Percentiles rank a stretch among this genome's conserved stretches.
Conservation (phyloP, 2,888 invertebrate species). For the Hoplodrina ambigua region DNA sequence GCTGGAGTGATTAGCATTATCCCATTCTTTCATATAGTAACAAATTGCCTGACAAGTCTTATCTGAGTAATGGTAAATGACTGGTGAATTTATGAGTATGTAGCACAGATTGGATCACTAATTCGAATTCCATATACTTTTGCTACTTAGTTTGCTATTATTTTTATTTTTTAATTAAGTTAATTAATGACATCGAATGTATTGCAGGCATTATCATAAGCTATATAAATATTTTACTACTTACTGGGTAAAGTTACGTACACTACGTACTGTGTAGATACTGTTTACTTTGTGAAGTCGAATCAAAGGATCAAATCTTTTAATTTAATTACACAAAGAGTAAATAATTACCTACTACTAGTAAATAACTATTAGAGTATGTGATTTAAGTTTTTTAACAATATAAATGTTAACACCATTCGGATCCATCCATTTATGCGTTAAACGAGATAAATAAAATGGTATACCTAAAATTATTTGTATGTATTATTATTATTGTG, state of each 20-base stretch:
- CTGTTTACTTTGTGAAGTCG: no score
- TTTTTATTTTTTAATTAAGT: no score
- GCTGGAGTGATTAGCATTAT: slow-evolving; percentile 50
- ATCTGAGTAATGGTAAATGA: slow-evolving; percentile 55
- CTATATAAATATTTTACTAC: slow-evolving; percentile 23
- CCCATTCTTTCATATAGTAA: slow-evolving; percentile 50
- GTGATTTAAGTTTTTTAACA: neutral
- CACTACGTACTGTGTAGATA: no score
- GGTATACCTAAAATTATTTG: slow-evolving; percentile 34
- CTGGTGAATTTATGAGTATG: slow-evolving; percentile 53
- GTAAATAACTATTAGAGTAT: slow-evolving; percentile 1
- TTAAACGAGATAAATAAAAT: slow-evolving; percentile 28
- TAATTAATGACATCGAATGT: slow-evolving; percentile 15
- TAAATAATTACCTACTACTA: no score
- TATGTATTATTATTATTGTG: slow-evolving; percentile 36
- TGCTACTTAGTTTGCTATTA: slow-evolving; percentile 44
- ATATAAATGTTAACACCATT: slow-evolving; percentile 12
- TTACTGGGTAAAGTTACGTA: no score
- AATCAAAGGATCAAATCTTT: no score
- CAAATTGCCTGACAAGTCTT: slow-evolving; percentile 25
- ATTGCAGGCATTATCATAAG: neutral
- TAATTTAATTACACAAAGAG: neutral
- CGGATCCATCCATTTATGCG: slow-evolving; percentile 3
- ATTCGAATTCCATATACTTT: slow-evolving; percentile 42
- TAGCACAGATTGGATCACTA: slow-evolving; percentile 45